A percentile compares a stretch with the other conserved stretches of the same genome.
These are phyloP conservation scores for Caradrina clavipalpis DNA, from an alignment of 2,888 invertebrate genomes.

Conservation along the genomic window DNA sequence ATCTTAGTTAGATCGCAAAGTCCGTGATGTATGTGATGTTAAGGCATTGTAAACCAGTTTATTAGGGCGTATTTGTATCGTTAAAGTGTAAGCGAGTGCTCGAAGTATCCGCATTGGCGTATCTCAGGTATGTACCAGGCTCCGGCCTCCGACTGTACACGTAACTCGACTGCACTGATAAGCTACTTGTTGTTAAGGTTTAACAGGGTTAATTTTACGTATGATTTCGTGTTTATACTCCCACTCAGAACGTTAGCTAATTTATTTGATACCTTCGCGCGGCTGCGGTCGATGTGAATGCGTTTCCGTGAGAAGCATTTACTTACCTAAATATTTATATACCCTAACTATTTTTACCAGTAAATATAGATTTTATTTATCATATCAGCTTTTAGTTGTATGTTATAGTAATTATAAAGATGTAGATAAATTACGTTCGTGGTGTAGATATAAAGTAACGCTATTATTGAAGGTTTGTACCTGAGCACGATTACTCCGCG, in stretches of 20 bases:
- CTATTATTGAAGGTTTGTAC: conserved; percentile 78
- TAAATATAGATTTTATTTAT: conserved; percentile 88
- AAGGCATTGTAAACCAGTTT: conserved; percentile 80
- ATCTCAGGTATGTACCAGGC: conserved; percentile 84
- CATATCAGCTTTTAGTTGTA: conserved; percentile 85
- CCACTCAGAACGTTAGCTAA: conserved; percentile 72
- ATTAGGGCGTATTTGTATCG: conserved; percentile 78
- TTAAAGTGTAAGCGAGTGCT: conserved; percentile 85
- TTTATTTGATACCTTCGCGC: conserved; percentile 75
- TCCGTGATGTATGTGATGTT: conserved; percentile 84
- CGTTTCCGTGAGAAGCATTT: conserved; percentile 77
- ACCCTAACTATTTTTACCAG: conserved; percentile 80
- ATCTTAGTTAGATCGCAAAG: conserved; percentile 78
- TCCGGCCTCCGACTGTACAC: conserved; percentile 55
- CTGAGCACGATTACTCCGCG: conserved; percentile 73
- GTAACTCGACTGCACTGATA: conserved; percentile 63
- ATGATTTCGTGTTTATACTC: conserved; percentile 70
- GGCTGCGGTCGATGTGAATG: conserved; percentile 56
- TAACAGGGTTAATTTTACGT: conserved; percentile 84
- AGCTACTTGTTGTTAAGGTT: conserved; percentile 71
- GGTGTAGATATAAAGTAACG: conserved; percentile 68
- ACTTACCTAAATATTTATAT: conserved; percentile 79
- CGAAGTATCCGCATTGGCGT: conserved; percentile 77
- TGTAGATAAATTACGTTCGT: conserved; percentile 81
- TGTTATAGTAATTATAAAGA: conserved; percentile 74